These are phyloP conservation scores for Hystrix cristata DNA, from an alignment of 2,113 vertebrate genomes.

Conservation along the genomic window DNA sequence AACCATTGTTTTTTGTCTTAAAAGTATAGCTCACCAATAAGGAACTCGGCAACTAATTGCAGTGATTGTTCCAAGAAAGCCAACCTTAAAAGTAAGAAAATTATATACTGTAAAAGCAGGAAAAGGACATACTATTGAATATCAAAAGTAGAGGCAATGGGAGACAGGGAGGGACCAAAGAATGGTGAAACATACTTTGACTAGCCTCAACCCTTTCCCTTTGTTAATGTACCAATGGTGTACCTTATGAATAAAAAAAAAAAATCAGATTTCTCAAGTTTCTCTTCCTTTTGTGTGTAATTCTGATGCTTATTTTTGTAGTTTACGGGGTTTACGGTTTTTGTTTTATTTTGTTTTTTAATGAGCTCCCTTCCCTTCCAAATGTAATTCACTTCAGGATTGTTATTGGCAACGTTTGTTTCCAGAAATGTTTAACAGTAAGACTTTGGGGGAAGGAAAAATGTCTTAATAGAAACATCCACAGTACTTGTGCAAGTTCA, in stretches of 20 bases:
- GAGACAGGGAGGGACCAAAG: not conserved
- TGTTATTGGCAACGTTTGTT: slow-evolving; percentile 72
- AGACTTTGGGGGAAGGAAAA: not conserved
- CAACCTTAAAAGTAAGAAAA: not conserved
- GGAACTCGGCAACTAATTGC: slow-evolving; percentile 10
- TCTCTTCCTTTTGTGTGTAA: not conserved
- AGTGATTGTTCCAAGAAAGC: slow-evolving; percentile 21
- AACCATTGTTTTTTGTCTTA: not conserved
- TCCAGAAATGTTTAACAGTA: slow-evolving; percentile 53
- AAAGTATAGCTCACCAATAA: slow-evolving; percentile 11
- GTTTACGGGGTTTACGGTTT: not conserved
- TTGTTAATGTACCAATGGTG: slow-evolving; percentile 24
- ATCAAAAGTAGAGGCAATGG: not conserved
- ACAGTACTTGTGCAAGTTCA: not conserved
- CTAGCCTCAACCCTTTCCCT: not conserved
- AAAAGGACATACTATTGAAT: not conserved
- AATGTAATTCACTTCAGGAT: slow-evolving; percentile 41
- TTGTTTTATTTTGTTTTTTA: not conserved
- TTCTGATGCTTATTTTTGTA: slow-evolving; percentile 18
- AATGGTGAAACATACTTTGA: not conserved
- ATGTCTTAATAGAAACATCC: slow-evolving; percentile 37
- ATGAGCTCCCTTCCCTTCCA: not conserved
- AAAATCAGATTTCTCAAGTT: not conserved
- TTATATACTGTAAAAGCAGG: not conserved
- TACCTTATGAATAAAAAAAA: slow-evolving; percentile 32